Conservation (phyloP, 2,888 invertebrate genomes). For the Exephanes ischioxanthus region DNA sequence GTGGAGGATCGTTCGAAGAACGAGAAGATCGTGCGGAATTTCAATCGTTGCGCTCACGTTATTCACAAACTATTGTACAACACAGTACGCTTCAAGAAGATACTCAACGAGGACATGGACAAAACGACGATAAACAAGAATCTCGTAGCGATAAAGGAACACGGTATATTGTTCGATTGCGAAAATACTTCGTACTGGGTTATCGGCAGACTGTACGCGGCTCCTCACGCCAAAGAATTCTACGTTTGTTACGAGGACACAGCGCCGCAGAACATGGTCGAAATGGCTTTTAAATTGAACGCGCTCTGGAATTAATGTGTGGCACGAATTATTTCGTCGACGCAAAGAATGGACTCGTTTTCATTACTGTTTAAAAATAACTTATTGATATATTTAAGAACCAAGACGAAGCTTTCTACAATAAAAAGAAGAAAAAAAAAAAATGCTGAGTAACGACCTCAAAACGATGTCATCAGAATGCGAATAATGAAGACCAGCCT, state of each 20-base stretch:
- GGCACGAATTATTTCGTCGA: not conserved
- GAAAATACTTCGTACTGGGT: conserved; percentile 91
- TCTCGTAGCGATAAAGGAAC: conserved; percentile 93
- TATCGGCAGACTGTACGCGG: conserved; percentile 91
- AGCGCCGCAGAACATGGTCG: conserved; percentile 94
- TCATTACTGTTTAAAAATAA: not conserved
- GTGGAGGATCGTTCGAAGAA: conserved; percentile 85
- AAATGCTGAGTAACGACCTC: conserved; percentile 19
- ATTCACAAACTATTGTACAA: conserved; percentile 92
- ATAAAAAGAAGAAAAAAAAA: conserved; percentile 17
- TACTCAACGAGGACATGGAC: conserved; percentile 86
- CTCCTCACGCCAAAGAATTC: conserved; percentile 92
- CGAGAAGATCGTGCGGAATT: conserved; percentile 89
- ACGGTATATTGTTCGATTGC: conserved; percentile 92
- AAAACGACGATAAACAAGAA: conserved; percentile 89
- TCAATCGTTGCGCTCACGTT: conserved; percentile 89
- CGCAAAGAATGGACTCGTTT: not conserved
- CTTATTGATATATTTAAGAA: conserved; percentile 20
- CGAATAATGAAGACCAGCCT: conserved; percentile 63
- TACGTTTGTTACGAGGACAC: conserved; percentile 95
- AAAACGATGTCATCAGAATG: conserved; percentile 16
- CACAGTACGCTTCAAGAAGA: conserved; percentile 88
- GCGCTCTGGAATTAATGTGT: conserved; percentile 82
- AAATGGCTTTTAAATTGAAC: conserved; percentile 93
- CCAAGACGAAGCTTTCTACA: not conserved